These are phyloP conservation scores for Drosophila punjabiensis DNA, from an alignment of 1,140 invertebrate genomes.

Conservation along the genomic window DNA sequence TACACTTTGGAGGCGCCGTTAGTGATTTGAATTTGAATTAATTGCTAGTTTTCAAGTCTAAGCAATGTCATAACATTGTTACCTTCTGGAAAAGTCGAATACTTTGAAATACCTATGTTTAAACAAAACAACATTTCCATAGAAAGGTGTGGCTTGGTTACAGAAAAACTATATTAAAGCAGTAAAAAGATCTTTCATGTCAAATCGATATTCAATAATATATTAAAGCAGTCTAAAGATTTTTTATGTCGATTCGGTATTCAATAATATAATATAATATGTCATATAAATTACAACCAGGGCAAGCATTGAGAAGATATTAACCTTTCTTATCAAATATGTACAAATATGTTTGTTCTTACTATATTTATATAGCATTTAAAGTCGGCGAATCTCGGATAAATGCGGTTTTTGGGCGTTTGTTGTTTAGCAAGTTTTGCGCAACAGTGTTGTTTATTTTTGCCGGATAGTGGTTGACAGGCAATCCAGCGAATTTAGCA, in stretches of 20 bases:
- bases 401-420: neutral
- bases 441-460: conserved; percentile 48
- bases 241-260: neutral
- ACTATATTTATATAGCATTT: conserved; percentile 7
- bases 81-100: conserved; percentile 4
- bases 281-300: neutral
- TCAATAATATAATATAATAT: neutral
- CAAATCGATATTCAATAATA: neutral
- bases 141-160: neutral
- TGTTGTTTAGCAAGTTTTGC: conserved; percentile 44
- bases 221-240: too few species aligned
- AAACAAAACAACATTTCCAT: conserved; percentile 2
- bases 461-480: conserved; percentile 26
- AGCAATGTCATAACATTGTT: neutral
- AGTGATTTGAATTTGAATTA: conserved; percentile 1
- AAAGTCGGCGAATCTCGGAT: neutral
- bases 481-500: conserved; percentile 26
- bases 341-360: neutral
- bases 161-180: neutral
- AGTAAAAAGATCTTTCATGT: neutral
- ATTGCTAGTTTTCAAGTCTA: neutral
- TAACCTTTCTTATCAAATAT: conserved; percentile 27
- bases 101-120: neutral
- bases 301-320: neutral
- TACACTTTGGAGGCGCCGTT: neutral